phyloP scores from a whole-genome alignment of 1,140 invertebrate genomes.

The Drosophila punjabiensis region DNA sequence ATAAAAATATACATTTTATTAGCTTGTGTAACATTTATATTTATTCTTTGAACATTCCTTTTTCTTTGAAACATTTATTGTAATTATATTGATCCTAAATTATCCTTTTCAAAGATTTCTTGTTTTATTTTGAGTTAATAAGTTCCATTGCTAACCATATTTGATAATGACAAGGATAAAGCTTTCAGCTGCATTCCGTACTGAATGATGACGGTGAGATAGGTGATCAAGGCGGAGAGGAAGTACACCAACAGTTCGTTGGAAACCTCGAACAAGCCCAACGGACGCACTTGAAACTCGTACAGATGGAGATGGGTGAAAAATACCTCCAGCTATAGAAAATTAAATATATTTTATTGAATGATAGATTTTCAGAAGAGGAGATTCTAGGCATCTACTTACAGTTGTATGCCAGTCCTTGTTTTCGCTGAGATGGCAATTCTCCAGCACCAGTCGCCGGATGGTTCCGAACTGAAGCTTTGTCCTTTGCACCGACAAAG shows the following conservation, averaged over 20 bases:
- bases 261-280: slow-evolving; percentile 54
- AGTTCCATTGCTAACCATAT: too few relatives aligned
- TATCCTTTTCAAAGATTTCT: too few relatives aligned
- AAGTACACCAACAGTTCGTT: slow-evolving; percentile 55
- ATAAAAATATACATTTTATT: too few relatives aligned
- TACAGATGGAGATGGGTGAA: slow-evolving; percentile 36
- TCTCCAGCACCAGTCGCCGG: slow-evolving; percentile 36
- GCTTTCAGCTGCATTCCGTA: slow-evolving; percentile 15
- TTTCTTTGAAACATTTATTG: too few relatives aligned
- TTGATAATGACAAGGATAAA: background rate
- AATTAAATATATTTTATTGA: background rate
- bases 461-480: slow-evolving; percentile 23
- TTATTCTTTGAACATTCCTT: too few relatives aligned
- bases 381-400: background rate
- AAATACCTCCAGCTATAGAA: slow-evolving; percentile 49
- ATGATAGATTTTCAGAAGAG: background rate
- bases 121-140: background rate
- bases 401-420: slow-evolving; percentile 50
- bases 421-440: slow-evolving; percentile 27
- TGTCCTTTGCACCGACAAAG: slow-evolving; percentile 30
- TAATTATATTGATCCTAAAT: too few relatives aligned
- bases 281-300: slow-evolving; percentile 46
- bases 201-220: slow-evolving; percentile 53
- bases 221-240: slow-evolving; percentile 51
- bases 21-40: too few relatives aligned